Conservation (phyloP, 1,140 invertebrate genomes). For the Neocloeon triangulifer region DNA sequence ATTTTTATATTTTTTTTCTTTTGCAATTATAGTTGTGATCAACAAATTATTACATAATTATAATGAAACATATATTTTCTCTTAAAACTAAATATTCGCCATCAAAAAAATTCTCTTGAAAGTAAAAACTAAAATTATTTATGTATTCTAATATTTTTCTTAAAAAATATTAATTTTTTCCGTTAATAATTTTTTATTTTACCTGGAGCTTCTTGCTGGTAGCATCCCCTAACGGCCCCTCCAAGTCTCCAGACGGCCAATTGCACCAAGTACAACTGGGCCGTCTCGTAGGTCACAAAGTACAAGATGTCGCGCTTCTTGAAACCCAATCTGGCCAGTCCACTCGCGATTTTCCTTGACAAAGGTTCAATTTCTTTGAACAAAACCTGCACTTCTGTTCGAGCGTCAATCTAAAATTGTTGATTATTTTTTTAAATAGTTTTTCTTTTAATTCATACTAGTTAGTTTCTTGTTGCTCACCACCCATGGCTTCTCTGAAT, state of each 20-base stretch:
- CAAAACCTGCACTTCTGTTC: neutral
- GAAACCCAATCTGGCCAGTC: conserved; percentile 10
- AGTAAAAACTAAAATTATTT: neutral
- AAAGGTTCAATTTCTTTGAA: conserved; percentile 10
- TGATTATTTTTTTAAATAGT: no score
- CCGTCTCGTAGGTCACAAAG: conserved; percentile 2
- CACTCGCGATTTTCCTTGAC: conserved; percentile 8
- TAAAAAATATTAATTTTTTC: no score
- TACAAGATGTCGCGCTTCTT: conserved; percentile 9
- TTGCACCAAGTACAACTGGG: neutral
- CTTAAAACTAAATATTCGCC: neutral
- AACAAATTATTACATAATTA: neutral
- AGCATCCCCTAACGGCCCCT: conserved; percentile 1
- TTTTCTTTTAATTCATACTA: no score
- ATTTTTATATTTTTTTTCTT: no score
- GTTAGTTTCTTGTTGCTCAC: no score
- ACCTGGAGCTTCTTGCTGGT: conserved; percentile 1
- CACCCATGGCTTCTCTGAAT: no score
- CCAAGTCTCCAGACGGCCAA: conserved; percentile 1
- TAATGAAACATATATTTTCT: neutral
- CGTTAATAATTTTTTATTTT: neutral
- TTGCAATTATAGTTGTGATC: neutral
- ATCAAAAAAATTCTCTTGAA: neutral
- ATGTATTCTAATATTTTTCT: neutral
- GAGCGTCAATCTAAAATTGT: conserved; percentile 1